Conservation (phyloP, 2,113 vertebrate genomes). For the Kryptolebias marmoratus region DNA sequence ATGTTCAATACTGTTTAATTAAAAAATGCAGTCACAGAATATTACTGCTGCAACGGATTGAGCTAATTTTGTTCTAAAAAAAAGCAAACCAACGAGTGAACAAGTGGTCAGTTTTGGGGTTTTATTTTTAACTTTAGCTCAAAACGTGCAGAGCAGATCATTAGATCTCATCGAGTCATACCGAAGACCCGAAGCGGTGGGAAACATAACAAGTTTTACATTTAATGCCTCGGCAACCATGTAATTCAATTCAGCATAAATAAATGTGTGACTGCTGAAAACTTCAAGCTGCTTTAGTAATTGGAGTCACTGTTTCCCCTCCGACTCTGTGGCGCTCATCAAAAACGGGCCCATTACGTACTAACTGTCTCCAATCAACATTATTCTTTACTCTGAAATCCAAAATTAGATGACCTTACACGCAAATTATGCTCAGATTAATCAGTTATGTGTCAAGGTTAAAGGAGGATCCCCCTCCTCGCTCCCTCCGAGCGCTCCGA, state of each 20-base stretch:
- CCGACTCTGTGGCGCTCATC: slow-evolving; percentile 28
- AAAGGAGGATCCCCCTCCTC: slow-evolving; percentile 57
- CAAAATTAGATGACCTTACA: slow-evolving; percentile 71
- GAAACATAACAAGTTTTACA: slow-evolving; percentile 32
- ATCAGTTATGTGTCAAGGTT: slow-evolving; percentile 66
- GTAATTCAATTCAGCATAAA: slow-evolving; percentile 56
- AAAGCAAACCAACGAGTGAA: background rate
- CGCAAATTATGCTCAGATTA: slow-evolving; percentile 67
- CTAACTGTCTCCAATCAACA: slow-evolving; percentile 50
- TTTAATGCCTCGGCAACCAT: slow-evolving; percentile 21
- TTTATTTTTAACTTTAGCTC: background rate
- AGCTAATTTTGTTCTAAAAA: background rate
- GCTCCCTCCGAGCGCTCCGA: slow-evolving; percentile 14
- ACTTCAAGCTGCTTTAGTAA: slow-evolving; percentile 60
- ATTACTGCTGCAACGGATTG: background rate
- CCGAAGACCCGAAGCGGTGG: slow-evolving; percentile 8
- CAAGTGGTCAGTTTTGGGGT: background rate
- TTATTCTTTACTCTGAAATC: slow-evolving; percentile 32
- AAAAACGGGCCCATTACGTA: slow-evolving; percentile 21
- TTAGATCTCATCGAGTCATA: slow-evolving; percentile 12
- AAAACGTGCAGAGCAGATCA: slow-evolving; percentile 14
- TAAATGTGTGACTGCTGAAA: slow-evolving; percentile 44
- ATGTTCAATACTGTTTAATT: background rate
- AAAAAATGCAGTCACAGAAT: background rate
- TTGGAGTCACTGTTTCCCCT: slow-evolving; percentile 49